Evolutionary conservation across 2,113 vertebrate species (phyloP), one percentile per base, ranked within the genome.

Genomic region (Thymallus thymallus): DNA sequence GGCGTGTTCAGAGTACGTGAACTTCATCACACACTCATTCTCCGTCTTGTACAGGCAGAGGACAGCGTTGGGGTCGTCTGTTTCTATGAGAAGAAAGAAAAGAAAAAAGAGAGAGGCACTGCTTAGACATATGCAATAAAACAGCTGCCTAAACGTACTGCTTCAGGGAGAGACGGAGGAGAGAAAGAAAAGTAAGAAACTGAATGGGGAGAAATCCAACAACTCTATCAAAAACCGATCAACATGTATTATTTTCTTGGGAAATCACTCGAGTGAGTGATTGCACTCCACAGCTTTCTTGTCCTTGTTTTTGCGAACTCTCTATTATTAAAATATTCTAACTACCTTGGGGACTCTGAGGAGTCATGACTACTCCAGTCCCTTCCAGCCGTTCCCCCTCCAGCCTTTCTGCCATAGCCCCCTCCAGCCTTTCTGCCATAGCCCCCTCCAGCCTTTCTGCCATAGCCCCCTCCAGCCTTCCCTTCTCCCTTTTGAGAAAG

Each of bases 1-100:
- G 87, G 93, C 87, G 79, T 98, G 96, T 83, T 99, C 98, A 0
- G 83, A 82, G 61, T 98, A 98, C 1, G 95, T 98, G 88, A 99
- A 99, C 88, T 96, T 96, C 98, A 99, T 98, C 79, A 98, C 94
- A 0, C 98, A 99, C 63, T 98, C 96, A 68, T 94, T 91, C 69
- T 97, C 92, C 0, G 97, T 96, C 84, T 95, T 96, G 72, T 96
- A 99, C 72, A 97, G 92, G 3, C 98, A 99, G 1, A 97, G 91
- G 60, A 96, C 93, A 0, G 94, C 91, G 0, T 90, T 91, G 0
- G 92, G 90, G 51, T 95, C 95, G 0, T 97, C 95, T 0, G 92
- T 92, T 80, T 91, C 97, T 99, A 90, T 2, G 9, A 81, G 77
- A 82, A 29, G 45, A 51, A 18, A 45, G 7, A 30, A 26, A 65